Base-by-base conservation (phyloP, 2,113 vertebrate genomes). In the Cheilinus undulatus region DNA sequence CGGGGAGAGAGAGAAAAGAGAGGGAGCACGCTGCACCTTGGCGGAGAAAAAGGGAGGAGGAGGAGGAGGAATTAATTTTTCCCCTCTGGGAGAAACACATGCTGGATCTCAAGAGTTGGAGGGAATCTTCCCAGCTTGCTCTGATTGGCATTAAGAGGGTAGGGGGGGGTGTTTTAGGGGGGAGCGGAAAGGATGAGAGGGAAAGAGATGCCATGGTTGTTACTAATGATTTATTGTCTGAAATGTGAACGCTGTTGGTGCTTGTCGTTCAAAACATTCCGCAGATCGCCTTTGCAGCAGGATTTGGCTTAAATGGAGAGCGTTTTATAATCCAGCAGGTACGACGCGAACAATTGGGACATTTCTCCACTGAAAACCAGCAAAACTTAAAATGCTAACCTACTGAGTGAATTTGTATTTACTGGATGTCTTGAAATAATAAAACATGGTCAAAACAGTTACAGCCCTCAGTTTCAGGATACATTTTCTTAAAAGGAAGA, bases 1-100 rank as follows among this genome's bases (percentile, higher is more conserved):
- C 56, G 83, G 78, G 75, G 75, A 86, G 77, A 88, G 89, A 86
- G 69, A 64, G 32, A 38, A 23, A 66, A 87, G 85, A 85, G 86
- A 91, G 83, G 86, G 90, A 91, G 86, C 86, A 81, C 51, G 84
- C 87, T 88, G 93, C 92, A 95, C 93, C 94, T 93, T 91, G 86
- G 90, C 91, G 89, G 73, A 89, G 89, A 86, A 89, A 86, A 84
- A 73, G 65, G 78, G 78, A 82, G 86, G 88, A 93, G 89, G 91
- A 94, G 91, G 92, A 92, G 93, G 93, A 93, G 93, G 93, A 94
- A 93, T 94, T 93, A 92, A 94, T 94, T 93, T 90, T 89, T 91
- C 84, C 92, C 93, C 93, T 94, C 91, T 91, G 93, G 93, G 93
- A 91, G 78, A 84, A 93, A 90, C 88, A 90, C 89, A 91, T 74